These are phyloP conservation scores for Brachypterus glaber DNA, from an alignment of 2,888 invertebrate genomes.

Conservation along the genomic window DNA sequence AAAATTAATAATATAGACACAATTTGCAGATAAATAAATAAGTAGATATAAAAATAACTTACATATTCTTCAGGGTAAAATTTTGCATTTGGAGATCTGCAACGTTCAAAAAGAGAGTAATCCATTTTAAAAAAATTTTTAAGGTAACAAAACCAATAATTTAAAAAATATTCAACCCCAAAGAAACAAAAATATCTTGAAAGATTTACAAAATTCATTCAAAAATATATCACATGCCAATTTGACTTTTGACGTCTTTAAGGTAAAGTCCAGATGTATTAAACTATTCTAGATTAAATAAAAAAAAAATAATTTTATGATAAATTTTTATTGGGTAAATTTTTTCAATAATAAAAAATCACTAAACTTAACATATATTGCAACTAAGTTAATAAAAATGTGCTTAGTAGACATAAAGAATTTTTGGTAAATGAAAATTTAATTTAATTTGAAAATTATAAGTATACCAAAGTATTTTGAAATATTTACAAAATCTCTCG, in stretches of 20 bases:
- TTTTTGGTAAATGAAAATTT: too few relatives aligned
- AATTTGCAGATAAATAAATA: too few relatives aligned
- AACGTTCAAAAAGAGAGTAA: slow-evolving; percentile 13
- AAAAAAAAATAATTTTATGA: slow-evolving; percentile 24
- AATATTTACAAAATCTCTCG: too few relatives aligned
- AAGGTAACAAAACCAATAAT: too few relatives aligned
- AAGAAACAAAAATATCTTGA: too few relatives aligned
- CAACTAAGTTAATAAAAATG: slow-evolving; percentile 35
- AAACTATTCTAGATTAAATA: slow-evolving; percentile 4
- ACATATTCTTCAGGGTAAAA: slow-evolving; percentile 24
- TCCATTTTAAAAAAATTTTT: slow-evolving; percentile 9
- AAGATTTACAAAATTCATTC: too few relatives aligned
- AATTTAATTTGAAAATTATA: too few relatives aligned
- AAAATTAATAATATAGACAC: too few relatives aligned
- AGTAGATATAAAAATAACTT: too few relatives aligned
- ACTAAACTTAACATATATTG: slow-evolving; percentile 36
- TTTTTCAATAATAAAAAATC: slow-evolving; percentile 36
- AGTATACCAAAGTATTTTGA: too few relatives aligned
- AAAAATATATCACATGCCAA: too few relatives aligned
- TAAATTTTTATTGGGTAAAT: slow-evolving; percentile 40
- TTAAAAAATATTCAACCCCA: too few relatives aligned
- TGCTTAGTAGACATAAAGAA: slow-evolving; percentile 38
- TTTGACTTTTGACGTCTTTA: slow-evolving; percentile 6
- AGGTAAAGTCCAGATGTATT: slow-evolving; percentile 1
- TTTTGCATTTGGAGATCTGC: slow-evolving; percentile 12